Base-by-base conservation (phyloP, 2,113 vertebrate species). In the Nothocercus julius region DNA sequence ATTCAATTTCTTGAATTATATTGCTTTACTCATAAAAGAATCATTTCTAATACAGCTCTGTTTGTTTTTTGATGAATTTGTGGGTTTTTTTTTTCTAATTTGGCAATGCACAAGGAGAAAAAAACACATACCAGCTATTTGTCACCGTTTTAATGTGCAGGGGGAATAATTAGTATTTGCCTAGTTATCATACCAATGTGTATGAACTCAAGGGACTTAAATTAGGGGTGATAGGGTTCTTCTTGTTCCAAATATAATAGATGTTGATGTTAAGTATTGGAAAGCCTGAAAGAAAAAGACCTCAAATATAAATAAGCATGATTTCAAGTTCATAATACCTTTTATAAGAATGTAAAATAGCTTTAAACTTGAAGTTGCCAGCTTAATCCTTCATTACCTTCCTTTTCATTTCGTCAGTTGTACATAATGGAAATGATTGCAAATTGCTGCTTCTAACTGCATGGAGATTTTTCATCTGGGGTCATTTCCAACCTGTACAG, bases 271-370 rank as follows among this genome's bases (percentile, higher is more conserved):
- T 85, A 82, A 93, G 76, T 72, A 70, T 87, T 67, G 6, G 28
- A 82, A 95, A 87, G 64, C 87, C 68, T 77, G 54, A 89, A 82
- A 87, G 66, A 82, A 79, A 82, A 79, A 87, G 84, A 49, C 44
- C 86, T 92, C 20, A 54, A 76, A 84, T 93, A 62, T 20, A 95
- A 93, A 80, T 58, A 92, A 76, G 59, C 81, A 17, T 76, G 38
- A 89, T 95, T 94, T 91, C 63, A 87, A 66, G n/a, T 77, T 68
- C 58, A 53, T 81, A 93, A 89, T 93, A 66, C 49, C 32, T 85
- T 93, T 85, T 68, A 59, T 82, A 69, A 73, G 63, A 54, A 66
- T 80, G 63, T 56, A 67, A 95, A 93, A 91, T 74, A 80, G 49
- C 72, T 89, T 89, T 40, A 83, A 86, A 63, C 77, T 74, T 63